phyloP scores from a whole-genome alignment of 2,888 invertebrate genomes.

The Cephus pygmeus region DNA sequence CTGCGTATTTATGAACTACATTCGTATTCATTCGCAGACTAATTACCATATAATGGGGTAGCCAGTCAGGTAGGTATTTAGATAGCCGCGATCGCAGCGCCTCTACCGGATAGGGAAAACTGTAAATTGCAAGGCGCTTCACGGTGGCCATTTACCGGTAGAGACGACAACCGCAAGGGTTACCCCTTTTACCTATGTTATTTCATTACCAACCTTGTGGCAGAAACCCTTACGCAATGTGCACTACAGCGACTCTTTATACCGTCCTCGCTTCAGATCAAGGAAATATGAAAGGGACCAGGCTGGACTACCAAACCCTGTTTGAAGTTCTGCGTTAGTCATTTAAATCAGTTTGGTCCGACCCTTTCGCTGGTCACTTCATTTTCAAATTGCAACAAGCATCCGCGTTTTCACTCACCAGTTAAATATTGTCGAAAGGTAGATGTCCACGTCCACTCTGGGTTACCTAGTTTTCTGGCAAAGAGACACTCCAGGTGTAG shows the following conservation, averaged over 20 bases:
- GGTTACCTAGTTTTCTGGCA: constrained; percentile 79
- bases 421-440: constrained; percentile 81
- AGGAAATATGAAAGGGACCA: not conserved
- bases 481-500: constrained; percentile 86
- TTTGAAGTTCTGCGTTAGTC: not conserved
- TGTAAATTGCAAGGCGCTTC: not conserved
- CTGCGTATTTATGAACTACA: constrained; percentile 37
- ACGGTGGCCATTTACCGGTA: not conserved
- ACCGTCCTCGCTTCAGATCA: not conserved
- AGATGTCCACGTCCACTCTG: constrained; percentile 91
- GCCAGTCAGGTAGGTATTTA: not conserved
- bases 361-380: not conserved
- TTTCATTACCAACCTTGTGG: not conserved
- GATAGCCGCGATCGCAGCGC: not conserved
- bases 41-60: constrained; percentile 43
- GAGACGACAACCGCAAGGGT: not conserved
- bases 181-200: not conserved
- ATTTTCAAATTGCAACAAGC: not conserved
- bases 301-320: not conserved
- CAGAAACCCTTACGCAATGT: not conserved
- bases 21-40: constrained; percentile 46
- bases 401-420: constrained; percentile 67
- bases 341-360: not conserved
- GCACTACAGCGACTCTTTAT: not conserved
- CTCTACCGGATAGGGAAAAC: not conserved